Base-by-base conservation (phyloP, 2,113 vertebrate genomes). In the Egretta garzetta region DNA sequence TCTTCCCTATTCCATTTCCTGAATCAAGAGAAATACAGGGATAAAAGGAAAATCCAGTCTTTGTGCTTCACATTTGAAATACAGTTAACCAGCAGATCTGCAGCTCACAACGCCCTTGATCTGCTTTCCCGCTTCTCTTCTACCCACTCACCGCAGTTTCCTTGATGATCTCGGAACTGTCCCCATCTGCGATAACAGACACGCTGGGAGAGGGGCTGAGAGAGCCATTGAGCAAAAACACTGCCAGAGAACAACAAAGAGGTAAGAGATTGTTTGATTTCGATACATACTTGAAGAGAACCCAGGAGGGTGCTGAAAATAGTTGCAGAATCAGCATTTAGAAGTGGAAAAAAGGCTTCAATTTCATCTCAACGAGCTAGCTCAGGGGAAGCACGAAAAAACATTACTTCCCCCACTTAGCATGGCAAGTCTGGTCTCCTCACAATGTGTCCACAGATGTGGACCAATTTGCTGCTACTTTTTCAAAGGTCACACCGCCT, bases 391-490 rank as follows among this genome's bases (percentile, higher is more conserved):
- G 59, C 56, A 67, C 0, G 0, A 43, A 85, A 87, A 87, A 73
- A 20, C 30, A 30, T 35, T 14, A 5, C 30, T 26, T 67, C 27
- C 33, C n/a, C 53, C 28, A n/a, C 1, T 0, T 0, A 21, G 52
- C 27, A 33, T 7, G 6, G 47, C 45, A 95, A 37, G 19, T 7
- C 33, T 2, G 3, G 8, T 39, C 58, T 56, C 47, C 3, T 10
- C 1, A 3, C 0, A 0, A 5, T 4, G 17, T 0, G 0, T 33
- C 47, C 63, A 22, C 76, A 81, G 45, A 39, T 35, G 15, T 6
- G 16, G 15, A 19, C 10, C 56, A 39, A 49, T 52, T 60, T 35
- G 3, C 27, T 52, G 30, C 23, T 50, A 4, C 28, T 77, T 60
- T 79, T 53, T 12, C 41, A 52, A 50, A 30, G 6, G 7, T 19